These are phyloP conservation scores for Sphinx pinastri DNA, from an alignment of 2,888 invertebrate genomes.

Conservation along the genomic window DNA sequence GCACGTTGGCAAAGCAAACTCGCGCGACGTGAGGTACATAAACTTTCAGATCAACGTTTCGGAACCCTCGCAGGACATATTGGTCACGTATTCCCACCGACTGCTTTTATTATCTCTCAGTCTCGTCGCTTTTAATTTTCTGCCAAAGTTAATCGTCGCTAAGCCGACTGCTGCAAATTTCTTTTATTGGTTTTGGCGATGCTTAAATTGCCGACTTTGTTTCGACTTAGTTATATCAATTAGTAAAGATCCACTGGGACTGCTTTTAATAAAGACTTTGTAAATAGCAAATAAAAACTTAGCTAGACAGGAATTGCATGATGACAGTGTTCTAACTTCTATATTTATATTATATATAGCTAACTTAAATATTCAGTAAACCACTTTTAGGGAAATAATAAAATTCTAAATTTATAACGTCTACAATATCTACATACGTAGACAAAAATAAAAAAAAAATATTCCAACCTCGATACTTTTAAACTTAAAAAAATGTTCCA, in stretches of 20 bases:
- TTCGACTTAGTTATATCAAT: constrained; percentile 35
- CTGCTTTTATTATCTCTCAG: constrained; percentile 72
- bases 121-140: constrained; percentile 73
- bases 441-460: too few relatives aligned
- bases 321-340: too few relatives aligned
- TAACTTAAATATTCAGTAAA: too few relatives aligned
- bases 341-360: too few relatives aligned
- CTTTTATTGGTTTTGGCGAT: constrained; percentile 59
- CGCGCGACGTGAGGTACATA: constrained; percentile 74
- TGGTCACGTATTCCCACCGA: constrained; percentile 76
- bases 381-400: too few relatives aligned
- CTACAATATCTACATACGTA: too few relatives aligned
- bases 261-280: not conserved
- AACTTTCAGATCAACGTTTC: constrained; percentile 56
- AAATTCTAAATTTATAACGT: too few relatives aligned
- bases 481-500: too few relatives aligned
- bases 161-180: constrained; percentile 59
- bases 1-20: constrained; percentile 78
- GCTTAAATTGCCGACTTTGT: constrained; percentile 39
- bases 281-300: not conserved
- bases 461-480: too few relatives aligned
- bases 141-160: constrained; percentile 65
- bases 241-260: constrained; percentile 28
- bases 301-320: not conserved
- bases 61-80: constrained; percentile 69